Base-by-base conservation (phyloP, 2,888 invertebrate genomes). In the Lasioglossum lativentre region DNA sequence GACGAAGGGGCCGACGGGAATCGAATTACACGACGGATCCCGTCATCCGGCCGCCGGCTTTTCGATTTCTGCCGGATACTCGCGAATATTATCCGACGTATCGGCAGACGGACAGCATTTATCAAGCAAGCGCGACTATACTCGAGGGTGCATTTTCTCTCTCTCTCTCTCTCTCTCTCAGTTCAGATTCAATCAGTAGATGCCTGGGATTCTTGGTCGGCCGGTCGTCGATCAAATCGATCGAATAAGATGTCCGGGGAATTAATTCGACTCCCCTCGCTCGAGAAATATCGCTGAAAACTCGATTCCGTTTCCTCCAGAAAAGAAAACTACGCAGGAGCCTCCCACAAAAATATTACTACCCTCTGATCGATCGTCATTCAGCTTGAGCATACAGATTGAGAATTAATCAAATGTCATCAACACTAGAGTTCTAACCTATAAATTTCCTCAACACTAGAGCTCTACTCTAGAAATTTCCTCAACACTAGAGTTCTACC, bases 11-110 rank as follows among this genome's bases (percentile, higher is more conserved):
- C 38, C 78, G 83, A 71, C 52, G 86, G 56, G 89, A 93, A 92
- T 93, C 92, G 91, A 93, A 92, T 93, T 93, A 93, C 91, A 85
- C 86, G 78, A 63, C 8, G 78, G 86, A 91, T 90, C 89, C 90
- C 86, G 90, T 92, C 84, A 82, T 85, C 52, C 84, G 16, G 52
- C 52, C 45, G 45, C 74, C 86, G 72, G 80, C 66, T 68, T 83
- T 83, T 87, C 86, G 88, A 86, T 89, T 87, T 86, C 90, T 91
- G 78, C 75, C 89, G 80, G 92, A 93, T 89, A 89, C 92, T 92
- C 89, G 92, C 93, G 92, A 94, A 94, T 94, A 94, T 94, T 92
- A 94, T 93, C 93, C 91, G 92, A 92, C 93, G 91, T 93, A 93
- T 94, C 93, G 92, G 88, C 88, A 88, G 90, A 89, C 89, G 90